Percentiles rank a stretch among this genome's conserved stretches.
Conservation (phyloP, 2,113 vertebrate genomes). For the Oncorhynchus masou region DNA sequence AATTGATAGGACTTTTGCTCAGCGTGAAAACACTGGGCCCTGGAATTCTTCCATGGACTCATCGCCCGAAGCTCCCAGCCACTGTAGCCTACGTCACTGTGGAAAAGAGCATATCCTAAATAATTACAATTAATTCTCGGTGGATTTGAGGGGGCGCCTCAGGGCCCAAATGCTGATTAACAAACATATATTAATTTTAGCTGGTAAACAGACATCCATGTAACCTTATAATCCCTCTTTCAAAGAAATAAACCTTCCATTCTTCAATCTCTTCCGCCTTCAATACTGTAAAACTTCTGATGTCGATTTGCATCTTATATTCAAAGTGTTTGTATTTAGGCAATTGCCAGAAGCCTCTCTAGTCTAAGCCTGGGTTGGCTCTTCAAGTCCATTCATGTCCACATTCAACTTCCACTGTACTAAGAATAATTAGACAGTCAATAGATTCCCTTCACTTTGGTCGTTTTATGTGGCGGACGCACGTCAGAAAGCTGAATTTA, state of each 20-base stretch:
- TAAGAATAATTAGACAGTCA: not conserved
- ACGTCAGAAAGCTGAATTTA: not conserved
- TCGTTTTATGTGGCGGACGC: not conserved
- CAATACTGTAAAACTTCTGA: not conserved
- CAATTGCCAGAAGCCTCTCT: not conserved
- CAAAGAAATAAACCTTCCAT: too few relatives aligned
- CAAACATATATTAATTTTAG: not conserved
- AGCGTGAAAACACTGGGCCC: not conserved
- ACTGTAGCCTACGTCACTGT: too few relatives aligned
- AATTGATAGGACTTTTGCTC: not conserved
- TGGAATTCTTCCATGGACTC: not conserved
- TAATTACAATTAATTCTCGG: not conserved
- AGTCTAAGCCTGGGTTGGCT: not conserved
- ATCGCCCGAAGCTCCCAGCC: not conserved
- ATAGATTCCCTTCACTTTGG: not conserved
- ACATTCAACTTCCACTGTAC: too few relatives aligned
- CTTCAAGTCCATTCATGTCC: too few relatives aligned
- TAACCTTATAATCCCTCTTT: too few relatives aligned
- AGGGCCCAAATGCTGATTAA: not conserved
- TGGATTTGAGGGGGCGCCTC: not conserved
- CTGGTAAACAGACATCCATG: too few relatives aligned
- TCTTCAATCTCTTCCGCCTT: too few relatives aligned
- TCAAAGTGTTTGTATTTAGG: not conserved
- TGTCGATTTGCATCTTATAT: not conserved
- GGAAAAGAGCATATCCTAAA: too few relatives aligned